Evolutionary conservation across 2,888 invertebrate species (phyloP).

Genomic region (Pollenia amentaria): DNA sequence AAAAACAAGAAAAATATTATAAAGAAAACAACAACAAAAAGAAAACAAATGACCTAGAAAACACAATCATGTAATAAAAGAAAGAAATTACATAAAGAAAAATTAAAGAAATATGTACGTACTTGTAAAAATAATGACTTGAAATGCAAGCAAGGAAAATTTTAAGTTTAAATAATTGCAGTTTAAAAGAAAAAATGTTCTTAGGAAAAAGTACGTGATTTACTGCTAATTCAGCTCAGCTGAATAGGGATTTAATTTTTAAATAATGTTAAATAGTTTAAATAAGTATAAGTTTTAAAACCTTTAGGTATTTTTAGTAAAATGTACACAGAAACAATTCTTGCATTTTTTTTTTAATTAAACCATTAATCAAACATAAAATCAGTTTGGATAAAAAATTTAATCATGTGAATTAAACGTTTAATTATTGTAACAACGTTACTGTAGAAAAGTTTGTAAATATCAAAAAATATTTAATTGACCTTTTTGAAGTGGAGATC

Average conservation of each 20-base stretch:
- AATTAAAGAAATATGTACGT: not conserved
- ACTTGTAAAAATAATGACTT: conserved; percentile 7
- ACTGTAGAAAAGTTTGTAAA: too few relatives aligned
- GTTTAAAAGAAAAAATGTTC: not conserved
- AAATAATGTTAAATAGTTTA: not conserved
- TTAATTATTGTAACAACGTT: too few relatives aligned
- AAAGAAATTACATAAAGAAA: not conserved
- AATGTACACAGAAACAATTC: too few relatives aligned
- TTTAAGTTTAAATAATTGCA: conserved; percentile 19
- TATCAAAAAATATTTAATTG: too few relatives aligned
- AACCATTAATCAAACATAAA: too few relatives aligned
- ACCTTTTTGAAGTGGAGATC: too few relatives aligned
- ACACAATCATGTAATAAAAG: conserved; percentile 17
- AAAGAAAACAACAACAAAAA: not conserved
- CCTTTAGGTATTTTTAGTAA: too few relatives aligned
- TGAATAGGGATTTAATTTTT: not conserved
- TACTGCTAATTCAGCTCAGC: not conserved
- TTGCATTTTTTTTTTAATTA: too few relatives aligned
- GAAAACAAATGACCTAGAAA: conserved; percentile 52
- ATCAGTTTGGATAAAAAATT: too few relatives aligned
- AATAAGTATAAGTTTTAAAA: not conserved
- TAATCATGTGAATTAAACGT: too few relatives aligned
- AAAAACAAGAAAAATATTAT: conserved; percentile 6
- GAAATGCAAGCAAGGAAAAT: conserved; percentile 29
- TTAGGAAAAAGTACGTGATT: conserved; percentile 14